Base-by-base conservation (phyloP, 2,888 invertebrate species). In the Pandemis cinnamomeana region DNA sequence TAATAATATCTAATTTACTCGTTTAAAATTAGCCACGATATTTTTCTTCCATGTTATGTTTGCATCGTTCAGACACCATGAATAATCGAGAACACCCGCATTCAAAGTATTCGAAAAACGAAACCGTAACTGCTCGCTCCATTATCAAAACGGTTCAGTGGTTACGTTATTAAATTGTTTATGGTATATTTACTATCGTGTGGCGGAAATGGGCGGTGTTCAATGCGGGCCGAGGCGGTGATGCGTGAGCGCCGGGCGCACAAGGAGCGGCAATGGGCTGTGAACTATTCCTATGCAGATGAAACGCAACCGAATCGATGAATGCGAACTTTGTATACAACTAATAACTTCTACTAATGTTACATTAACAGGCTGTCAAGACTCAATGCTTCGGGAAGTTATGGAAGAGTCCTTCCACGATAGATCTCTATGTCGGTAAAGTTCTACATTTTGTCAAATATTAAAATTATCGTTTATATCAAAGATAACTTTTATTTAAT, bases 121-220 rank as follows among this genome's bases (percentile, higher is more conserved):
- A 71, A 62, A 67, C 62, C 70, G 71, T 51, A 62, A 67, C 73
- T 51, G 60, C 61, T 71, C 71, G 77, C 63, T 44, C 72, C 75
- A 78, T 78, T 77, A 76, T 71, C 72, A 74, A 78, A 76, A 67
- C 74, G 42, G 67, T 71, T 70, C 60, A 74, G 75, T 77, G 75
- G 79, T 78, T 77, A 15, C 58, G 72, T 61, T 75, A 70, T 63
- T 75, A 81, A 80, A 81, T 83, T 82, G 80, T 84, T 83, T 80
- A 79, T 80, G 78, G 77, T 82, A 81, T 83, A 80, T 83, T 86
- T 86, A 85, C 83, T 79, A 84, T 82, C 85, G 84, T 86, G 85
- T 86, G 85, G 84, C 92, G 92, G 92, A 92, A 92, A 89, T 91
- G 89, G 89, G 89, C 86, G 88, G 87, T 27, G 87, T 83, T 83